Evolutionary conservation across 2,888 invertebrate species (phyloP).

Genomic region (Brachypalpus laphriformis): DNA sequence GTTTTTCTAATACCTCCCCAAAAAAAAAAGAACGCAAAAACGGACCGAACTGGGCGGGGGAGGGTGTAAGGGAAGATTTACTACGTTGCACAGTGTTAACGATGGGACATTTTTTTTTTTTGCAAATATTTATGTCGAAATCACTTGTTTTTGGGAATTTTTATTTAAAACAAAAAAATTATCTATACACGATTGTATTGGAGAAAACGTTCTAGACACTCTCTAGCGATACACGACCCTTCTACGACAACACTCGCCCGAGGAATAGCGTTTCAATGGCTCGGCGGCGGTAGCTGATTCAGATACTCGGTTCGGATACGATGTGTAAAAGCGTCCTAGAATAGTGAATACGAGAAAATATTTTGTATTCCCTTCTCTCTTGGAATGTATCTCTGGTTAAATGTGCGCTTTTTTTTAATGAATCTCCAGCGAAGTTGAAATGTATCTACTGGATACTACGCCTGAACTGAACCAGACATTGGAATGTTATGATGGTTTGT

Average conservation of each 20-base stretch:
- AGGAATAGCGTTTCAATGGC: constrained; percentile 77
- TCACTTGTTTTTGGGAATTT: constrained; percentile 19
- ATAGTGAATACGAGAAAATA: constrained; percentile 37
- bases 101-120: neutral
- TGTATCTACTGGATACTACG: constrained; percentile 64
- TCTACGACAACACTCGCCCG: constrained; percentile 81
- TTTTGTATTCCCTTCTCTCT: constrained; percentile 54
- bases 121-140: neutral
- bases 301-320: constrained; percentile 3
- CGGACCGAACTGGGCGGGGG: constrained; percentile 27
- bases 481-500: constrained; percentile 69
- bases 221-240: constrained; percentile 76
- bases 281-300: constrained; percentile 36
- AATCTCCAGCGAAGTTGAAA: constrained; percentile 45
- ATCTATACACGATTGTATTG: constrained; percentile 5
- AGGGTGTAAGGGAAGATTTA: constrained; percentile 33
- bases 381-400: constrained; percentile 57
- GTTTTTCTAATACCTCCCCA: constrained; percentile 26
- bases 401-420: constrained; percentile 16
- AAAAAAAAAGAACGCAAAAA: constrained; percentile 51
- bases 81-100: constrained; percentile 46
- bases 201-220: constrained; percentile 7
- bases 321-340: constrained; percentile 71
- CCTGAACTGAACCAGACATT: constrained; percentile 65
- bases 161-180: neutral